Evolutionary conservation across 2,888 invertebrate genomes (phyloP), one percentile per base, ranked within the genome.

Genomic region (Scaptomyza caliginosa): DNA sequence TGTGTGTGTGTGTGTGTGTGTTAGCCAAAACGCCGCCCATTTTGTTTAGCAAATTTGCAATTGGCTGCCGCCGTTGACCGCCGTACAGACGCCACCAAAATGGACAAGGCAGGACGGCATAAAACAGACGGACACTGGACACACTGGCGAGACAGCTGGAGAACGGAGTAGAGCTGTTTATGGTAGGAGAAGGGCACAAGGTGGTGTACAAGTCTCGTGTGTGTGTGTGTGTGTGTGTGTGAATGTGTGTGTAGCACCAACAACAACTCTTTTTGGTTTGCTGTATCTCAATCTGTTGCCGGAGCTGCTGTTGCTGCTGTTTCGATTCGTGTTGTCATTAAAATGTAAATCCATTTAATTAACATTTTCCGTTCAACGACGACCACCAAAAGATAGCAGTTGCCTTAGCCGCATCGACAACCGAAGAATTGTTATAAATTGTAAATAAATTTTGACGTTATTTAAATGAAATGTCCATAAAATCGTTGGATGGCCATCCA

Each of bases 281-380:
- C 70, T 74, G 75, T 85, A 85, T 81, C 80, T 81, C 85, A 80
- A 80, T 81, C 85, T 82, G 68, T 63, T 74, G 51, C 59, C 46
- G 28, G 40, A 59, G 43, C n/a, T 45, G 28, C 19, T 28, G 43
- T 8, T 36, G 21, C 34, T 46, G 68, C 51, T 67, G 54, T 62
- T 52, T 67, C 67, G 67, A 63, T 82, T 85, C 81, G 81, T 85
- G 87, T 82, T 88, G 87, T 88, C 88, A 84, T 84, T 84, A 88
- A 84, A 84, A 84, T 84, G 88, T 84, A 84, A 84, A 84, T 84
- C 86, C 85, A 70, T 84, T 84, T 84, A 83, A 83, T 84, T 84
- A 84, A 84, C 88, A 82, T 82, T 86, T 85, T 83, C 60, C 66
- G 51, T 59, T 69, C 63, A 56, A 32, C 54, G 56, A 43, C 78